Base-by-base conservation (phyloP, 2,113 vertebrate species). In the Albula goreensis region DNA sequence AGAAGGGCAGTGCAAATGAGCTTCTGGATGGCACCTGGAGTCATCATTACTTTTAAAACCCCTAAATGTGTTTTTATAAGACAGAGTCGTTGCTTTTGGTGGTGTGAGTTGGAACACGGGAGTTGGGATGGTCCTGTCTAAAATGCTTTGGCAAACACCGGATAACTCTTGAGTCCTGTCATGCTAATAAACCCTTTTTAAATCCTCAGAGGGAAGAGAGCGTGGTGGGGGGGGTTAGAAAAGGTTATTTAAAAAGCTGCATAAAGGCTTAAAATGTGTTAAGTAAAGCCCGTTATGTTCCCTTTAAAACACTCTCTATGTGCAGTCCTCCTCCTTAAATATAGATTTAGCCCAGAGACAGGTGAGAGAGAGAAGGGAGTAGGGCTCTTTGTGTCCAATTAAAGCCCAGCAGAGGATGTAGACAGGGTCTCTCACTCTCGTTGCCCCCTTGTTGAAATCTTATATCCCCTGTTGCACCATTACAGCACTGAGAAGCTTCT, bases 371-470 rank as follows among this genome's bases (percentile, higher is more conserved):
- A 86, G 83, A 1, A 82, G 80, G 85, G 80, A 85, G 88, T 88
- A 88, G 84, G 86, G 90, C 90, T 92, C 91, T 93, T 92, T 91
- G 94, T 90, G 93, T 92, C 91, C 92, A 94, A 95, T 96, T 95
- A 94, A 57, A 94, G 89, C 90, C 88, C 90, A 88, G 90, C 90
- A 90, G 89, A 86, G 89, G 89, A 92, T 91, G 89, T 87, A 87
- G 88, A 19, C 7, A 51, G 87, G 2, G 22, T 17, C 74, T 60
- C 90, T 91, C 92, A 82, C 82, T 81, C 74, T 90, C 92, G 89
- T 88, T 90, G 86, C 90, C 79, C 89, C 78, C 85, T 49, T 86
- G 19, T 49, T 78, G 51, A 66, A 83, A 60, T n/a, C 63, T 25
- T 7, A 78, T 41, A 88, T 94, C 94, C 94, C 94, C 91, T 70